These are phyloP conservation scores for Endotricha flammealis DNA, from an alignment of 2,888 invertebrate species.

Conservation along the genomic window DNA sequence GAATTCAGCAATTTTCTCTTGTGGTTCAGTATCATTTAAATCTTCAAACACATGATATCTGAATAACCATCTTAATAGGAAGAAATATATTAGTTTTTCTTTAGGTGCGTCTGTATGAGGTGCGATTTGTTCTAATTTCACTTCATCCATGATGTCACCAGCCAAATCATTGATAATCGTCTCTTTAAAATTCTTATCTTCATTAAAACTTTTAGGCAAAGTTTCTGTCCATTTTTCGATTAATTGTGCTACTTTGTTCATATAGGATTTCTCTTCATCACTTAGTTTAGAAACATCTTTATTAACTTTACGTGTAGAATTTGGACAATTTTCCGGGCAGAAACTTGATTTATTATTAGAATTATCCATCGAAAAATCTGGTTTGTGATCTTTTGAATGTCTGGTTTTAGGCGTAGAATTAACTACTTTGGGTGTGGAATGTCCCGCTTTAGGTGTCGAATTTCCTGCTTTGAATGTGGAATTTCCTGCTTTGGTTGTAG, in stretches of 20 bases:
- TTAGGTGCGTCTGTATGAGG: conserved; percentile 24
- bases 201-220: conserved; percentile 31
- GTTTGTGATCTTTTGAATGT: no score
- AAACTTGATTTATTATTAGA: conserved; percentile 25
- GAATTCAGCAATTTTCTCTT: conserved; percentile 30
- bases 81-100: conserved; percentile 27
- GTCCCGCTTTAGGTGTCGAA: no score
- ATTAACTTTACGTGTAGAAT: conserved; percentile 11
- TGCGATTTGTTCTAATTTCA: conserved; percentile 32
- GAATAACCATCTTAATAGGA: conserved; percentile 38
- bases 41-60: conserved; percentile 35
- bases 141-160: conserved; percentile 36
- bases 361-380: conserved; percentile 5
- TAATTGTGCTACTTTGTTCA: conserved; percentile 25
- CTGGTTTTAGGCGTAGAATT: conserved; percentile 31
- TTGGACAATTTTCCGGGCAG: conserved; percentile 33
- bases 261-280: conserved; percentile 32
- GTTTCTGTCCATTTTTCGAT: conserved; percentile 38
- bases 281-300: conserved; percentile 28
- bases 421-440: conserved; percentile 20
- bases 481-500: no score
- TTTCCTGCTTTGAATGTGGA: no score
- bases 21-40: conserved; percentile 26
- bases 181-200: conserved; percentile 35
- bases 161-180: conserved; percentile 38